Evolutionary conservation across 2,888 invertebrate species (phyloP).

Genomic region (Leptodirus hochenwartii): DNA sequence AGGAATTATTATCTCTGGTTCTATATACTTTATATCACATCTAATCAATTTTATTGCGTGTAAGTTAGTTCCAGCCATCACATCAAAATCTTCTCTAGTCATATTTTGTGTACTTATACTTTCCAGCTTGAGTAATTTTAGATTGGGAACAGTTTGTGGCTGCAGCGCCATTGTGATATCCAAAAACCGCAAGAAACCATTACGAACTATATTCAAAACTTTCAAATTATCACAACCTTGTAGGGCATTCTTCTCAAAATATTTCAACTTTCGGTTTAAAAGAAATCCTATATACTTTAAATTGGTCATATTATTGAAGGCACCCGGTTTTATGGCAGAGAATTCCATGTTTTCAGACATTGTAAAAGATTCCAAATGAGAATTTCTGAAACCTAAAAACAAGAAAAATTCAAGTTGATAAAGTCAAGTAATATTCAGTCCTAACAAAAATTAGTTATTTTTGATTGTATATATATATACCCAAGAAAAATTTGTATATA

Average conservation of each 20-base stretch:
- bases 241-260: conserved; percentile 30
- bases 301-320: conserved; percentile 30
- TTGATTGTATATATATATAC: too few relatives aligned
- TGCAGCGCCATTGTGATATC: conserved; percentile 29
- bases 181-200: conserved; percentile 31
- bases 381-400: too few relatives aligned
- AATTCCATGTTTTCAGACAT: conserved; percentile 37
- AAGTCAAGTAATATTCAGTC: too few relatives aligned
- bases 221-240: conserved; percentile 31
- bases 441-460: too few relatives aligned
- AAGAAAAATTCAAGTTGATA: too few relatives aligned
- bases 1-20: conserved; percentile 31
- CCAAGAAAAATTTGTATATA: too few relatives aligned
- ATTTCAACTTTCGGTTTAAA: conserved; percentile 30
- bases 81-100: conserved; percentile 26
- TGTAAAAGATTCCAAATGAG: conserved; percentile 27
- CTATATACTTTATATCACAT: conserved; percentile 34
- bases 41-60: conserved; percentile 31
- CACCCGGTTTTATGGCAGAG: conserved; percentile 29
- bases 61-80: conserved; percentile 29
- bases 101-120: conserved; percentile 34
- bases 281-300: conserved; percentile 35
- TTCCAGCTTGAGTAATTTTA: conserved; percentile 31
- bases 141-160: conserved; percentile 27
- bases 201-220: conserved; percentile 33